A percentile compares a stretch with the other conserved stretches of the same genome.
Conservation (phyloP, 2,113 vertebrate genomes). For the Lucifuga dentata region DNA sequence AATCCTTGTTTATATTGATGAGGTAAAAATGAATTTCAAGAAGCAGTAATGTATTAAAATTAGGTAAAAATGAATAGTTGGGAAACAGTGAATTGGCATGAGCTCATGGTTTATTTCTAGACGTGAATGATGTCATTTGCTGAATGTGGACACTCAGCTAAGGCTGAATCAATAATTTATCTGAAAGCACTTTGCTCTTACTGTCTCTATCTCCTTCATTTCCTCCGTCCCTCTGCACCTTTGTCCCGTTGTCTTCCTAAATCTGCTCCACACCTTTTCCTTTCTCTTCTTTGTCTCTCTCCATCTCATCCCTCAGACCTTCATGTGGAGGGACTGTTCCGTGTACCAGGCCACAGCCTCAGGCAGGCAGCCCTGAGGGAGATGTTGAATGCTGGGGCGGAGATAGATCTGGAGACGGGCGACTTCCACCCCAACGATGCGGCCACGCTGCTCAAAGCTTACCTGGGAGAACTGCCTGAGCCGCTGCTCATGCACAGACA, state of each 20-base stretch:
- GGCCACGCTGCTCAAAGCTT: constrained; percentile 93
- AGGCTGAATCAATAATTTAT: constrained; percentile 77
- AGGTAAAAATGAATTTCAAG: too few relatives aligned
- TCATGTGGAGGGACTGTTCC: constrained; percentile 94
- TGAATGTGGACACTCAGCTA: constrained; percentile 69
- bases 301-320: constrained; percentile 82
- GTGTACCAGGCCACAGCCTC: constrained; percentile 96
- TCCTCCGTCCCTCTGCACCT: constrained; percentile 33
- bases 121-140: constrained; percentile 68
- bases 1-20: too few relatives aligned
- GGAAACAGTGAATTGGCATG: constrained; percentile 48
- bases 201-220: constrained; percentile 55
- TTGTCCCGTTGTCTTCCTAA: constrained; percentile 30
- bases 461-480: constrained; percentile 95
- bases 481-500: constrained; percentile 94
- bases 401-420: constrained; percentile 93
- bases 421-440: constrained; percentile 97
- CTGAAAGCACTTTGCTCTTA: constrained; percentile 75
- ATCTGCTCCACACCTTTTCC: constrained; percentile 17
- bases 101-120: constrained; percentile 73
- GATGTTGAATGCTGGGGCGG: constrained; percentile 90
- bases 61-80: too few relatives aligned
- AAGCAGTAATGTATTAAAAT: too few relatives aligned
- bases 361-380: constrained; percentile 94
- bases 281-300: constrained; percentile 3